Percentiles rank a stretch among this genome's conserved stretches.
phyloP scores from a whole-genome alignment of 1,140 invertebrate genomes.

The Neotoxoptera formosana region DNA sequence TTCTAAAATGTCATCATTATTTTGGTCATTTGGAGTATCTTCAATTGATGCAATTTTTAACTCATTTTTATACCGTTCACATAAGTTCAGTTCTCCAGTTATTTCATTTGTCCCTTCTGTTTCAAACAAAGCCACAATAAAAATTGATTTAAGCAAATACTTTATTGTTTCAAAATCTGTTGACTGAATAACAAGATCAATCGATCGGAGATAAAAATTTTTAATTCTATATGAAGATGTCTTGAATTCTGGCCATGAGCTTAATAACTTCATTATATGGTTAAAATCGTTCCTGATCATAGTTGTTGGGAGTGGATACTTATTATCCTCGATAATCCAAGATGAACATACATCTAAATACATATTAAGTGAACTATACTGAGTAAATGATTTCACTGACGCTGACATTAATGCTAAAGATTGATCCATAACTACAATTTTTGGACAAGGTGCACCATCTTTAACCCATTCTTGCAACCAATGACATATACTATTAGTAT shows the following conservation, averaged over 20 bases:
- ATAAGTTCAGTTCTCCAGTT: background rate
- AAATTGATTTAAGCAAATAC: background rate
- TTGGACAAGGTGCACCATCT: background rate
- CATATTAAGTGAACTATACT: background rate
- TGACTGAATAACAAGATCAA: background rate
- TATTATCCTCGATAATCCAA: background rate
- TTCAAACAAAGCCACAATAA: background rate
- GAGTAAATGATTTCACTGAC: background rate
- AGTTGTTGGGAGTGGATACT: background rate
- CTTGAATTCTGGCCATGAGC: background rate
- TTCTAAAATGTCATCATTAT: background rate
- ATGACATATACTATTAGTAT: background rate
- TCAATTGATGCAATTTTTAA: conserved; percentile 30
- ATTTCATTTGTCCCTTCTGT: too few species aligned
- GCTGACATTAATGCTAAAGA: conserved; percentile 14
- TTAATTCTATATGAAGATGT: conserved; percentile 8
- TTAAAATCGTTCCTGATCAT: conserved; percentile 20
- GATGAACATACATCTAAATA: conserved; percentile 18
- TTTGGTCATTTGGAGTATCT: background rate
- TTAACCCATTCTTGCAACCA: conserved; percentile 18
- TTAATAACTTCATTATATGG: conserved; percentile 30
- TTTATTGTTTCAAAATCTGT: background rate
- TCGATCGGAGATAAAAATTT: conserved; percentile 27
- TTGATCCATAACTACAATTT: background rate
- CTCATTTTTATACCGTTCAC: background rate